Conservation (phyloP, 1,140 invertebrate species). For the Anastatus disparis region DNA sequence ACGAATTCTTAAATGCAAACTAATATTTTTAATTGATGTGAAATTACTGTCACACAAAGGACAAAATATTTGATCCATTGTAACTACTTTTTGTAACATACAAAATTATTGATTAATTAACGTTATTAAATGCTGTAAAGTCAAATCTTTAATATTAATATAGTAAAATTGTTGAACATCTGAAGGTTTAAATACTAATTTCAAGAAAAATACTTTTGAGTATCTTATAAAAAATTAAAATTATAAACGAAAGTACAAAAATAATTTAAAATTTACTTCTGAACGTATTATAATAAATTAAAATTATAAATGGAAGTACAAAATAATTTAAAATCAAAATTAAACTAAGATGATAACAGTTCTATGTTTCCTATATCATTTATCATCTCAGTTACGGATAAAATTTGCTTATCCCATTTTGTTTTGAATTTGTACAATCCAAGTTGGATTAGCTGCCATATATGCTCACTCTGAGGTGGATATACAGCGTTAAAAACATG, state of each 20-base stretch:
- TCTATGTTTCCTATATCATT: conserved; percentile 9
- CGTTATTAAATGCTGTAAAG: conserved; percentile 4
- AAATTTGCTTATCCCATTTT: conserved; percentile 43
- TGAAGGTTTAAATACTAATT: too few relatives aligned
- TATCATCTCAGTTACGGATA: conserved; percentile 34
- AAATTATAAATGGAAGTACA: too few relatives aligned
- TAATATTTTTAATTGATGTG: conserved; percentile 6
- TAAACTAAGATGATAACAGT: too few relatives aligned
- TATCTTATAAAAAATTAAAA: too few relatives aligned
- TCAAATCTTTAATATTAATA: too few relatives aligned
- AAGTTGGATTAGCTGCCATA: conserved; percentile 44
- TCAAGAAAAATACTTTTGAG: too few relatives aligned
- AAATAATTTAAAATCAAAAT: too few relatives aligned
- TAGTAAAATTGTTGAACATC: too few relatives aligned
- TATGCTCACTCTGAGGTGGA: conserved; percentile 41
- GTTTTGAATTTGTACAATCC: conserved; percentile 40
- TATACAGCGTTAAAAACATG: conserved; percentile 40
- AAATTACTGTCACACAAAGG: conserved; percentile 38
- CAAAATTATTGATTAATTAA: not conserved
- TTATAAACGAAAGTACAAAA: too few relatives aligned
- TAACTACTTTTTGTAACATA: conserved; percentile 18
- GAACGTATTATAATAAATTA: too few relatives aligned
- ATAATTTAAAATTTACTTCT: too few relatives aligned
- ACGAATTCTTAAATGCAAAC: conserved; percentile 40
- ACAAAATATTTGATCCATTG: too few relatives aligned